Percentiles rank a stretch among this genome's conserved stretches.
Evolutionary conservation across 2,888 invertebrate species (phyloP).

Genomic region (Trichopoda pennipes): DNA sequence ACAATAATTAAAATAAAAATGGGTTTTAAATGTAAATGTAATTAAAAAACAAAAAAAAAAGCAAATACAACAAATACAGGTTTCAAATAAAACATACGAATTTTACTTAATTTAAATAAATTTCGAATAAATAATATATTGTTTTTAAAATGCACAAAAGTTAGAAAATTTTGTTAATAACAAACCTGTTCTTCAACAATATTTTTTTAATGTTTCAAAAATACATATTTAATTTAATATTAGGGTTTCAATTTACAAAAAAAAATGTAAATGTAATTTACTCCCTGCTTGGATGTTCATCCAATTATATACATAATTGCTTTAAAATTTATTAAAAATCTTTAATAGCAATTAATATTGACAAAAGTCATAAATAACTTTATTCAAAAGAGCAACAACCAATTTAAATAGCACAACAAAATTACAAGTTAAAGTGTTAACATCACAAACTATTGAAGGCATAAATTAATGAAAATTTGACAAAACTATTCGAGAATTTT

Average conservation of each 20-base stretch:
- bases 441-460: too few species aligned
- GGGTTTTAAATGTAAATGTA: background rate
- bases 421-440: too few species aligned
- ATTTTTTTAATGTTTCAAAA: background rate
- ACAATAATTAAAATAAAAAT: constrained; percentile 16
- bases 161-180: background rate
- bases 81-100: constrained; percentile 11
- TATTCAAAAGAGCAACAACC: too few species aligned
- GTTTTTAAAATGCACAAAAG: constrained; percentile 5
- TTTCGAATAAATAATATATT: constrained; percentile 4
- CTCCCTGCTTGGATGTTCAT: too few species aligned
- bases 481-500: too few species aligned
- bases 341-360: too few species aligned
- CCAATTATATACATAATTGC: too few species aligned
- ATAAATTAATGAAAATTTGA: too few species aligned
- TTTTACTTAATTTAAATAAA: constrained; percentile 8
- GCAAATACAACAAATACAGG: constrained; percentile 34
- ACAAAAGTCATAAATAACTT: too few species aligned
- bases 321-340: too few species aligned
- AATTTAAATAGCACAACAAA: too few species aligned
- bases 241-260: background rate
- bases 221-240: background rate
- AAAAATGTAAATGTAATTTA: too few species aligned
- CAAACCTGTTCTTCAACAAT: constrained; percentile 24
- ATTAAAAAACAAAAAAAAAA: constrained; percentile 6